Base-by-base conservation (phyloP, 2,113 vertebrate species). In the Chloropsis cyanopogon region DNA sequence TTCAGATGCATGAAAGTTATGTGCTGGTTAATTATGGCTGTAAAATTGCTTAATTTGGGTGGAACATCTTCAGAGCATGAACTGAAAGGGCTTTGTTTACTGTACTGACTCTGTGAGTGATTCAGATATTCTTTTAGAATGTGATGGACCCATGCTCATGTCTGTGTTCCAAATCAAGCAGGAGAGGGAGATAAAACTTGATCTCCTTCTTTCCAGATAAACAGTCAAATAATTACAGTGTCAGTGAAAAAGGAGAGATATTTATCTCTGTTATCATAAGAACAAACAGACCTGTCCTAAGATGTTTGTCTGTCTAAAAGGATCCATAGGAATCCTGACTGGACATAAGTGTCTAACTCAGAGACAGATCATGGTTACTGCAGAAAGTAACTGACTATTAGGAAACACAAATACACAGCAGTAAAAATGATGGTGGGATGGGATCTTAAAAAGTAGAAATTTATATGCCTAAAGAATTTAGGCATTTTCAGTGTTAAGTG, bases 51-150 rank as follows among this genome's bases (percentile, higher is more conserved):
- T 94, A 88, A 80, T 88, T 92, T 1, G 9, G 70, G 77, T 93
- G 53, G 65, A 92, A 82, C 49, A 91, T 64, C 86, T 79, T 87
- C 97, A 97, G 96, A 96, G 93, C 78, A 89, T 96, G 93, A 90
- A 97, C 82, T 95, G 88, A 94, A 94, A 95, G 77, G 66, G 77
- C 90, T 97, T 78, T 97, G 83, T 92, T 93, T 82, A 47, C 56
- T 81, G 47, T 86, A 68, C 76, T 94, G 60, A 82, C 88, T 92
- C 93, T 57, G 47, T 53, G 60, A 37, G 85, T 83, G 81, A 95
- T 92, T 96, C 81, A 95, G 49, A 71, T 89, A 72, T 26, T 84
- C 65, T 76, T 84, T 71, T 61, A 87, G 91, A 76, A 82, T 70
- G 14, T 52, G 80, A 71, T 3, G 8, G 80, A 90, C 64, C 47